A percentile compares a stretch with the other conserved stretches of the same genome.
Conservation (phyloP, 2,888 invertebrate genomes). For the Ectemnius continuus region DNA sequence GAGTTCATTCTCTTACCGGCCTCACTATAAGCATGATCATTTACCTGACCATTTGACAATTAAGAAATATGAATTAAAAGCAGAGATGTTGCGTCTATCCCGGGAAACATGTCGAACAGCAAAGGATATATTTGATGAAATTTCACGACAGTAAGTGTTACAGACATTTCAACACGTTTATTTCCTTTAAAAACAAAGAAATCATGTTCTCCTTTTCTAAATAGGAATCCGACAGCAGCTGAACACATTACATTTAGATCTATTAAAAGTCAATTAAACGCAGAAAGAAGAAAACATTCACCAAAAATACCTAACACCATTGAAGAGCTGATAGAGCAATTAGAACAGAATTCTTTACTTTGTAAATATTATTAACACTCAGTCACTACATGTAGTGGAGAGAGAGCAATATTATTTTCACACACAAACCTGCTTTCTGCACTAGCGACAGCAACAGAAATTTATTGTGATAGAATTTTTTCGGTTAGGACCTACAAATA, state of each 20-base stretch:
- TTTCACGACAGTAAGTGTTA: slow-evolving; percentile 17
- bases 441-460: too few relatives aligned
- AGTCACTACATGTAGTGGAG: too few relatives aligned
- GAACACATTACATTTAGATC: neutral
- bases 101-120: slow-evolving; percentile 1
- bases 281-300: neutral
- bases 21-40: slow-evolving; percentile 19
- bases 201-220: neutral
- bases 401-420: too few relatives aligned
- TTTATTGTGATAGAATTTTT: too few relatives aligned
- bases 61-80: neutral
- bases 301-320: too few relatives aligned
- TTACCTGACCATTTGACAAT: neutral
- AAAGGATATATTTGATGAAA: slow-evolving; percentile 14
- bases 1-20: too few relatives aligned
- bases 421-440: too few relatives aligned
- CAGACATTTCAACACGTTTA: neutral
- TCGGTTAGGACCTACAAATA: too few relatives aligned
- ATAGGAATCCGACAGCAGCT: neutral
- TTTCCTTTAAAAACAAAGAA: neutral
- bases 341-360: too few relatives aligned
- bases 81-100: slow-evolving; percentile 16
- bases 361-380: too few relatives aligned
- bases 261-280: neutral
- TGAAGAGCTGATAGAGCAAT: too few relatives aligned